Conservation (phyloP, 92 coral and sea anemone species). For the Bergia puertoricense region DNA sequence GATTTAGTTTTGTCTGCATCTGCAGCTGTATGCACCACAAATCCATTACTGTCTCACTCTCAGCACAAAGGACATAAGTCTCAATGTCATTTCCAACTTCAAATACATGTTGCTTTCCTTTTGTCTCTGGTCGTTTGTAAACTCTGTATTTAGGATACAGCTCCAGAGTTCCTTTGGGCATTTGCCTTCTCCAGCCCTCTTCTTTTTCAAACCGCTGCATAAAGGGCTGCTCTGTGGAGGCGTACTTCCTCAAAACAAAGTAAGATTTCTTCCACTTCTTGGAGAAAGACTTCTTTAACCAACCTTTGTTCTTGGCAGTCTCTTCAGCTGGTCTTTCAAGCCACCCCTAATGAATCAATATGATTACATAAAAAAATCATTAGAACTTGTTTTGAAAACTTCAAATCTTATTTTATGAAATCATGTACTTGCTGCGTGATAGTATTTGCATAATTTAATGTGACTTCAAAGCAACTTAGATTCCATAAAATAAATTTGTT, state of each 20-base stretch:
- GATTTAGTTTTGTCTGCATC: constrained; percentile 90
- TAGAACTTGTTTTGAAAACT: no score
- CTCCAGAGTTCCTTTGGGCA: constrained; percentile 87
- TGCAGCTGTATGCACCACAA: constrained; percentile 96
- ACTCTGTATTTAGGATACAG: constrained; percentile 90
- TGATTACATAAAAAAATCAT: no score
- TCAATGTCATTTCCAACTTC: constrained; percentile 91
- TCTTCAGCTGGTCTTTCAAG: constrained; percentile 86
- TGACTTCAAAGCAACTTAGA: no score
- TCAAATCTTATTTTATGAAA: no score
- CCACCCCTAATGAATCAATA: constrained; percentile 73
- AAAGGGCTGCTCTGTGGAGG: constrained; percentile 86
- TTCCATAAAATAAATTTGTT: no score
- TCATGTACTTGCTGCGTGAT: no score
- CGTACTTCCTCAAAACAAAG: constrained; percentile 80
- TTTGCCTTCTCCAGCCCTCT: constrained; percentile 89
- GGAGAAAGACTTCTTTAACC: constrained; percentile 85
- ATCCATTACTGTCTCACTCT: constrained; percentile 90
- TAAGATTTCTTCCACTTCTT: constrained; percentile 92
- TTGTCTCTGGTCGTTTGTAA: constrained; percentile 73
- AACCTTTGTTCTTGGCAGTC: constrained; percentile 71
- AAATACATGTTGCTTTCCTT: constrained; percentile 79
- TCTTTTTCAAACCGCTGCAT: constrained; percentile 96
- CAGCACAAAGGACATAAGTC: constrained; percentile 76
- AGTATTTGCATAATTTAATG: no score